These are phyloP conservation scores for Pherbina coryleti DNA, from an alignment of 2,888 invertebrate species.

Conservation along the genomic window DNA sequence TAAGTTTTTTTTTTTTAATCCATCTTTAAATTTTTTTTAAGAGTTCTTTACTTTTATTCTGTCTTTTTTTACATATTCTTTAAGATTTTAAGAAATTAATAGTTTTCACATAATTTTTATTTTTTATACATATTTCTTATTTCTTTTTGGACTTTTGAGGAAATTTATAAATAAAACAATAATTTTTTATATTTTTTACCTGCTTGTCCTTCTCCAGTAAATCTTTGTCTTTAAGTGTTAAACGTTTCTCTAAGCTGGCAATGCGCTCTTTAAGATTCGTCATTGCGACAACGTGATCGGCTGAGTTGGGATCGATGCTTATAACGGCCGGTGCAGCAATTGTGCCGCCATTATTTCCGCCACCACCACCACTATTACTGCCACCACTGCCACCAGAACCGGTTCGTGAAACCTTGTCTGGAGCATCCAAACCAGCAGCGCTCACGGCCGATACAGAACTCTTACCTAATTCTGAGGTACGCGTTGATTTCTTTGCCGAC, in stretches of 20 bases:
- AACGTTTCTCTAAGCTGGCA: constrained; percentile 89
- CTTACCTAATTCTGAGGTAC: constrained; percentile 67
- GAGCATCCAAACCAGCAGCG: constrained; percentile 59
- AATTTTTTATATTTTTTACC: no score
- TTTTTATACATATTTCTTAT: no score
- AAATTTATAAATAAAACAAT: no score
- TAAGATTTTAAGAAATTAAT: no score
- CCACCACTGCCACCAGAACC: constrained; percentile 57
- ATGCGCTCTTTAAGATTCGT: constrained; percentile 95
- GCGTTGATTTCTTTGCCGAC: constrained; percentile 69
- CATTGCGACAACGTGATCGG: constrained; percentile 94
- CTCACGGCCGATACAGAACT: constrained; percentile 52
- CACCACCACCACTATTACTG: constrained; percentile 48
- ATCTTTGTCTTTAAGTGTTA: constrained; percentile 86
- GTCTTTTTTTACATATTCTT: no score
- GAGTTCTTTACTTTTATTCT: no score
- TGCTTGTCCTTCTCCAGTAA: constrained; percentile 90
- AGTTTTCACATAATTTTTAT: no score
- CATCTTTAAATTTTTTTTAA: no score
- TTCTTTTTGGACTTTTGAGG: no score
- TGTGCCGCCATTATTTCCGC: constrained; percentile 49
- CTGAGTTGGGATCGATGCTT: constrained; percentile 83
- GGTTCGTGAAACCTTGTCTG: constrained; percentile 65
- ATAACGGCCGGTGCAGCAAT: constrained; percentile 63
- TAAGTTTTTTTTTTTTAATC: no score